Base-by-base conservation (phyloP, 30 jellyfish, hydroid and myxozoan genomes). In the Catostylus mosaicus region DNA sequence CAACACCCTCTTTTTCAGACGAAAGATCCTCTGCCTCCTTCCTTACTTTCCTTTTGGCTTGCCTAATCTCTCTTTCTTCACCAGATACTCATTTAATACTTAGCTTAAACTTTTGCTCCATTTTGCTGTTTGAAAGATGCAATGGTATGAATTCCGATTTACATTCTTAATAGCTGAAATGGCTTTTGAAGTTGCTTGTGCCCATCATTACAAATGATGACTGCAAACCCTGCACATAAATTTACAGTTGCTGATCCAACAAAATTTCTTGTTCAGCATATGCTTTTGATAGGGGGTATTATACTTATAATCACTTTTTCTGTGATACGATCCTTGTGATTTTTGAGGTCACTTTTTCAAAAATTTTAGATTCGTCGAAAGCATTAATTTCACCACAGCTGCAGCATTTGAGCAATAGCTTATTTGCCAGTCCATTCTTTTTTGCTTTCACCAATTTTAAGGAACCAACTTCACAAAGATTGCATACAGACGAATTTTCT, bases 21-120 rank as follows among this genome's bases (percentile, higher is more conserved):
- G 30, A 4, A 57, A 7, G 16, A 57, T 57, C 80, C n/a, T n/a
- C 18, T 64, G 45, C 77, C 46, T 64, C 48, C 77, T 32, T 34
- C 80, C 80, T 67, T 67, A 31, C 9, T 20, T 38, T 67, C 19
- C 80, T 67, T 34, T 38, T 67, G 29, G 57, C 80, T 67, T 67
- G 46, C 48, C 80, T 67, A 20, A 67, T 67, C 80, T 67, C 32
- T 26, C 32, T 67, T 67, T 67, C 54, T 34, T 24, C 32, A 23
- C 32, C 80, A 67, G 59, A 6, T 30, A 38, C 80, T 14, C 48
- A 26, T 67, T 46, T 67, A 27, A 23, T 67, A 22, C 62, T 38
- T 30, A 24, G 35, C 10, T 67, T 9, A 14, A 67, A 2, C 38
- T 60, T 20, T 32, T 34, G 27, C 31, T 38, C 30, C n/a, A 38